Conservation (phyloP, 2,888 invertebrate genomes). For the Furcula furcula region DNA sequence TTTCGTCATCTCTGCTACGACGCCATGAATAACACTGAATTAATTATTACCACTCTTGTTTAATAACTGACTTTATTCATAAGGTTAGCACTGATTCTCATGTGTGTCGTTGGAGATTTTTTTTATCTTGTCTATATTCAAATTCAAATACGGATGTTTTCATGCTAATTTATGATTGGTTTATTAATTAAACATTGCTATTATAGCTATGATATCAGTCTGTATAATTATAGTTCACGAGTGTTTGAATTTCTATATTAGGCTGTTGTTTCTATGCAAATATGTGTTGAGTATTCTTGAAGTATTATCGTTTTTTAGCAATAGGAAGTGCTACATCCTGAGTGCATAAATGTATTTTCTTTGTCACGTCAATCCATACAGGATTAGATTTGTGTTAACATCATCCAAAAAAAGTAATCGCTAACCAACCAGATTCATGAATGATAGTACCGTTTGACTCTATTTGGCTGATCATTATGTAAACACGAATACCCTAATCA, state of each 20-base stretch:
- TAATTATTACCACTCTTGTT: slow-evolving; percentile 56
- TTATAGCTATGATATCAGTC: slow-evolving; percentile 15
- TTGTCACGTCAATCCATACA: too few relatives aligned
- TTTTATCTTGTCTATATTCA: slow-evolving; percentile 27
- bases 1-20: slow-evolving; percentile 51
- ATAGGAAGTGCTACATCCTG: too few relatives aligned
- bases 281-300: neutral
- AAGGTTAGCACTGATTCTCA: slow-evolving; percentile 42
- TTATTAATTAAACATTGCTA: slow-evolving; percentile 7
- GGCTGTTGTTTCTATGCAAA: neutral
- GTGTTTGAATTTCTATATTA: slow-evolving; percentile 1
- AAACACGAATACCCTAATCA: slow-evolving; percentile 74
- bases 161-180: slow-evolving; percentile 24
- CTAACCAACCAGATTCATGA: too few relatives aligned
- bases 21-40: slow-evolving; percentile 54
- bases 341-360: too few relatives aligned
- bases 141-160: slow-evolving; percentile 17
- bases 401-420: too few relatives aligned
- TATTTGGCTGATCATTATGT: slow-evolving; percentile 70
- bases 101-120: slow-evolving; percentile 28
- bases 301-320: neutral
- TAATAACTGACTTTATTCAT: slow-evolving; percentile 57
- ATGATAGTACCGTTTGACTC: slow-evolving; percentile 61
- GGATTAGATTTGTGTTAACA: too few relatives aligned
- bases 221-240: slow-evolving; percentile 2